These are phyloP conservation scores for Nyleta sp. DNA, from an alignment of 2,888 invertebrate species.

Conservation along the genomic window DNA sequence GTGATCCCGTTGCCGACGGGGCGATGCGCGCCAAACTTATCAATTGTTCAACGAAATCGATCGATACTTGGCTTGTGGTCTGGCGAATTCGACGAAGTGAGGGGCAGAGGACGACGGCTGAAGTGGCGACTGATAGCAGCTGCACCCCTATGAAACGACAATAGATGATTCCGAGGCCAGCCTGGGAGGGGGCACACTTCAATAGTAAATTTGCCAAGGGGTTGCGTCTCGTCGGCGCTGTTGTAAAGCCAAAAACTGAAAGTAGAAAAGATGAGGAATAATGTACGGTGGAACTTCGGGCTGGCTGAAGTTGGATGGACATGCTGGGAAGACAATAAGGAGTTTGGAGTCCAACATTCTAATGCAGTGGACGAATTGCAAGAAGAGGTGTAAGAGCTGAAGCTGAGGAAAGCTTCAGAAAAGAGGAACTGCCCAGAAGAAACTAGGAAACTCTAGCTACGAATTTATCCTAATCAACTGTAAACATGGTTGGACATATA, in stretches of 20 bases:
- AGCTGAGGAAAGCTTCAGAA: too few species aligned
- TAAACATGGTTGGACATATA: too few species aligned
- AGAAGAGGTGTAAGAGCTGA: too few species aligned
- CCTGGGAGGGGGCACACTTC: conserved; percentile 41
- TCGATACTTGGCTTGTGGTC: conserved; percentile 48
- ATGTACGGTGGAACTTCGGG: not conserved
- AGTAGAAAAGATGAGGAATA: not conserved
- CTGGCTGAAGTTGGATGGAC: too few species aligned
- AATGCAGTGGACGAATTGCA: too few species aligned
- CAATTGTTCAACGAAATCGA: conserved; percentile 39
- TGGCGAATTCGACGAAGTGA: conserved; percentile 32
- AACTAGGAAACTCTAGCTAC: too few species aligned
- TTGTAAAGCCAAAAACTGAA: not conserved
- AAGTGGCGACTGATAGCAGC: conserved; percentile 74
- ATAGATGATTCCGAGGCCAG: conserved; percentile 63
- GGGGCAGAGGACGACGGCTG: conserved; percentile 40
- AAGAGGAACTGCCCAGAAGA: too few species aligned
- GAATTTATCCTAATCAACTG: too few species aligned
- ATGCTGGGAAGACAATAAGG: too few species aligned
- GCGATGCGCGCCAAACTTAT: too few species aligned
- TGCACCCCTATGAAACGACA: conserved; percentile 70
- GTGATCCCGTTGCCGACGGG: too few species aligned
- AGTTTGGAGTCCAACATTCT: too few species aligned
- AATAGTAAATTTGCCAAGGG: conserved; percentile 67
- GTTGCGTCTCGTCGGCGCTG: conserved; percentile 50